Conservation (phyloP, 2,888 invertebrate genomes). For the Coremacera marginata region DNA sequence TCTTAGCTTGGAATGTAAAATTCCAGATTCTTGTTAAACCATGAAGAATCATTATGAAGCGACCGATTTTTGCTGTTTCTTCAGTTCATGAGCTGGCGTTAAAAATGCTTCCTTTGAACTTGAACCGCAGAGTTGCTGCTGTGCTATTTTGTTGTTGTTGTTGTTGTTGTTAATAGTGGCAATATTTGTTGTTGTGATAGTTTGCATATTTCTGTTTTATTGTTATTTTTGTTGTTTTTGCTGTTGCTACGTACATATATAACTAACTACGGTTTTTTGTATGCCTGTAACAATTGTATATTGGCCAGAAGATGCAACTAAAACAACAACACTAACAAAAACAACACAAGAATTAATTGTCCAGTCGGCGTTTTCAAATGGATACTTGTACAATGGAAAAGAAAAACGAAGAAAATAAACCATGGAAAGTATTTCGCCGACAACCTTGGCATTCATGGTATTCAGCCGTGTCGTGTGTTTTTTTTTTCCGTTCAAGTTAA, state of each 20-base stretch:
- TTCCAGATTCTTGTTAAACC: constrained; percentile 20
- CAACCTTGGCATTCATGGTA: constrained; percentile 19
- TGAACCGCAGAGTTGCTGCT: not conserved
- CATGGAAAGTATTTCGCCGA: constrained; percentile 5
- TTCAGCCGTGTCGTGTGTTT: not conserved
- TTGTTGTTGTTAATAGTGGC: not conserved
- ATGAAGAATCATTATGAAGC: too few species aligned
- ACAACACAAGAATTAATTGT: constrained; percentile 8
- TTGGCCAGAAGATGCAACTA: not conserved
- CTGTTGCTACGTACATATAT: too few species aligned
- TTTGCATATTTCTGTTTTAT: constrained; percentile 27
- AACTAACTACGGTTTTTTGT: not conserved
- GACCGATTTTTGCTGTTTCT: too few species aligned
- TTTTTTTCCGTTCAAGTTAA: not conserved
- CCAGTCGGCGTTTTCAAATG: constrained; percentile 15
- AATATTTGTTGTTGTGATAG: not conserved
- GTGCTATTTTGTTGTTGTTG: not conserved
- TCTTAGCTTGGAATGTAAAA: not conserved
- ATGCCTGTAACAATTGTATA: not conserved
- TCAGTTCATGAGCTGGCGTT: too few species aligned
- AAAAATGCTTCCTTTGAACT: constrained; percentile 26
- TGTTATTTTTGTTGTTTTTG: not conserved
- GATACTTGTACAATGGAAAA: not conserved
- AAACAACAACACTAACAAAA: not conserved
- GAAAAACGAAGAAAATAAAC: not conserved